phyloP scores from a whole-genome alignment of 2,113 vertebrate species.

The Neodon shergylaensis region DNA sequence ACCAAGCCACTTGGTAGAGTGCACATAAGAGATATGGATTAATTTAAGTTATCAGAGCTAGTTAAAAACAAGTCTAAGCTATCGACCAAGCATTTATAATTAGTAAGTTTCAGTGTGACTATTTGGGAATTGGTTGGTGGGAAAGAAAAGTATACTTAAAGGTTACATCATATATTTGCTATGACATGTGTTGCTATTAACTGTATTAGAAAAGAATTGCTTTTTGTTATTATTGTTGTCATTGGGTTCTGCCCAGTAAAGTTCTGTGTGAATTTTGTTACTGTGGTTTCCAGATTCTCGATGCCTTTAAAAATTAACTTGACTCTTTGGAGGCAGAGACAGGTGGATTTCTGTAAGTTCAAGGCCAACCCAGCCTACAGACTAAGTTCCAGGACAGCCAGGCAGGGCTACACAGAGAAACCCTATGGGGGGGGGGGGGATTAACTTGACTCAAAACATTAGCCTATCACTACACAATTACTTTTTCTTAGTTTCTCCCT shows the following conservation, averaged over 20 bases:
- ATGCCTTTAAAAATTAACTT: slow-evolving; percentile 23
- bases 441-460: neutral
- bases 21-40: neutral
- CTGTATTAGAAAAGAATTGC: neutral
- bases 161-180: neutral
- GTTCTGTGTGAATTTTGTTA: neutral
- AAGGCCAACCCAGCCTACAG: neutral
- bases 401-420: neutral
- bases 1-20: neutral
- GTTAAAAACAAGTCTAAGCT: neutral
- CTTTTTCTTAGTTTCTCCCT: neutral
- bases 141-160: neutral
- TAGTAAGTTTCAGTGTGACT: neutral
- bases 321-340: neutral
- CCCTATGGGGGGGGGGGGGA: neutral
- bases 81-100: neutral
- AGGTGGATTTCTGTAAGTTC: neutral
- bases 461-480: neutral
- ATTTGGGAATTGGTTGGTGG: neutral
- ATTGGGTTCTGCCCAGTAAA: neutral
- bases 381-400: neutral
- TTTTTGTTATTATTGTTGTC: slow-evolving; percentile 23
- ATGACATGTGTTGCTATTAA: neutral
- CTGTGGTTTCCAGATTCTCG: neutral
- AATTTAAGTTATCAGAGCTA: neutral